Evolutionary conservation across 2,113 vertebrate species (phyloP).

Genomic region (Dasyornis broadbenti): DNA sequence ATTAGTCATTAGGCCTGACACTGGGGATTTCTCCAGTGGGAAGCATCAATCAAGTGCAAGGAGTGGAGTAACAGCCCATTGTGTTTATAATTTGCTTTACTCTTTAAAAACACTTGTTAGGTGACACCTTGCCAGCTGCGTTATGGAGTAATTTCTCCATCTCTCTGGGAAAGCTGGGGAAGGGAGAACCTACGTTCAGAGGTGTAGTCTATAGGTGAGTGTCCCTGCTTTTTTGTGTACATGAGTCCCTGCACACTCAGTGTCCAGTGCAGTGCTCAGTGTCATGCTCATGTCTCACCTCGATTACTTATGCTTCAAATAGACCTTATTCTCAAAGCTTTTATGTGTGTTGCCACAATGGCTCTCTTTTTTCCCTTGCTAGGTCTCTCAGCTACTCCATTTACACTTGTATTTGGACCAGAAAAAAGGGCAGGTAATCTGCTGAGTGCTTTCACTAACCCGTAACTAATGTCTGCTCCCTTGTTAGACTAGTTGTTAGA

Average conservation of each 20-base stretch:
- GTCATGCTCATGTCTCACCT: not conserved
- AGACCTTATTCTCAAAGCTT: not conserved
- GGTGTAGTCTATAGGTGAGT: not conserved
- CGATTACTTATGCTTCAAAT: not conserved
- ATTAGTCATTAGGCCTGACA: not conserved
- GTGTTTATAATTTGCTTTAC: not conserved
- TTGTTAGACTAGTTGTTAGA: not conserved
- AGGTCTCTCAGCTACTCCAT: conserved; percentile 77
- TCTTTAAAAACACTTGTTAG: not conserved
- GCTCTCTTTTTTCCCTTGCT: conserved; percentile 66
- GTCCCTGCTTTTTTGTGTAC: not conserved
- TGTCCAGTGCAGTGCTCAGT: too few species aligned
- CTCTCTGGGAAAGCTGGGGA: not conserved
- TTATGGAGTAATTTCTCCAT: not conserved
- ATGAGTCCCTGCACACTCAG: not conserved
- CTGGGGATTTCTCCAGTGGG: not conserved
- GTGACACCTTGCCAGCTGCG: not conserved
- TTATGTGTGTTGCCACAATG: conserved; percentile 51
- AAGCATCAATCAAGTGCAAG: not conserved
- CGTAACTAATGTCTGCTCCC: conserved; percentile 10
- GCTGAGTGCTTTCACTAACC: conserved; percentile 64
- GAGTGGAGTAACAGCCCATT: not conserved
- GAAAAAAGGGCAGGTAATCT: conserved; percentile 81
- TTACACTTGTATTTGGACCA: conserved; percentile 74
- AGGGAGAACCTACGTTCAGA: not conserved